Evolutionary conservation across 2,888 invertebrate genomes (phyloP).

Genomic region (Dexiosoma caninum): DNA sequence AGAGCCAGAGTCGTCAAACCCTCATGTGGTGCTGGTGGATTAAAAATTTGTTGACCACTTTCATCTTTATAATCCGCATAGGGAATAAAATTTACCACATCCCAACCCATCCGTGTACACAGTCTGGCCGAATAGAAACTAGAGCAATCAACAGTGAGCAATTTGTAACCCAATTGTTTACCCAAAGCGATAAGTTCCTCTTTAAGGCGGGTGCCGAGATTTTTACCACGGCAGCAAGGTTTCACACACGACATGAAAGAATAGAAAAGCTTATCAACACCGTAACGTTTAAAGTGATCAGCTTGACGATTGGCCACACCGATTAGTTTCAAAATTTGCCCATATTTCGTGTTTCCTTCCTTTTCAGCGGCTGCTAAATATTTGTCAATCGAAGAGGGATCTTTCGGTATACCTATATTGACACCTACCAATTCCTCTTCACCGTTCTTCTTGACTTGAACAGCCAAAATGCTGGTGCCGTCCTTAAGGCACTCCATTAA

Average conservation of each 20-base stretch:
- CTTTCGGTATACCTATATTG: constrained; percentile 31
- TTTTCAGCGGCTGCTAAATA: constrained; percentile 14
- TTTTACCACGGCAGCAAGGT: constrained; percentile 16
- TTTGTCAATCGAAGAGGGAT: constrained; percentile 23
- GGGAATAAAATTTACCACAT: constrained; percentile 32
- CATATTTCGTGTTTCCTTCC: constrained; percentile 43
- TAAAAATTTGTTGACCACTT: constrained; percentile 26
- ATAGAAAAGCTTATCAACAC: constrained; percentile 46
- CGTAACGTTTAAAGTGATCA: constrained; percentile 46
- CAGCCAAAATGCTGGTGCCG: constrained; percentile 38
- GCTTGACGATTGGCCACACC: constrained; percentile 27
- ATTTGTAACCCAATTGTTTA: constrained; percentile 35
- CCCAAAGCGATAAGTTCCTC: constrained; percentile 44
- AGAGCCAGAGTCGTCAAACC: constrained; percentile 29
- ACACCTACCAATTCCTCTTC: constrained; percentile 41
- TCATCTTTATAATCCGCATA: constrained; percentile 44
- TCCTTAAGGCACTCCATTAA: constrained; percentile 34
- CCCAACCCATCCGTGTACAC: constrained; percentile 34
- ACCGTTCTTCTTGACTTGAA: constrained; percentile 11
- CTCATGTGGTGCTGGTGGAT: constrained; percentile 35
- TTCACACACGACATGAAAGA: constrained; percentile 38
- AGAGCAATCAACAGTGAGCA: constrained; percentile 41
- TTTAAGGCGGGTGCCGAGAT: constrained; percentile 36
- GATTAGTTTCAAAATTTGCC: constrained; percentile 34
- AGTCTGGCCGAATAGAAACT: constrained; percentile 48